Evolutionary conservation across 2,888 invertebrate genomes (phyloP).

Genomic region (Brachypterus glaber): DNA sequence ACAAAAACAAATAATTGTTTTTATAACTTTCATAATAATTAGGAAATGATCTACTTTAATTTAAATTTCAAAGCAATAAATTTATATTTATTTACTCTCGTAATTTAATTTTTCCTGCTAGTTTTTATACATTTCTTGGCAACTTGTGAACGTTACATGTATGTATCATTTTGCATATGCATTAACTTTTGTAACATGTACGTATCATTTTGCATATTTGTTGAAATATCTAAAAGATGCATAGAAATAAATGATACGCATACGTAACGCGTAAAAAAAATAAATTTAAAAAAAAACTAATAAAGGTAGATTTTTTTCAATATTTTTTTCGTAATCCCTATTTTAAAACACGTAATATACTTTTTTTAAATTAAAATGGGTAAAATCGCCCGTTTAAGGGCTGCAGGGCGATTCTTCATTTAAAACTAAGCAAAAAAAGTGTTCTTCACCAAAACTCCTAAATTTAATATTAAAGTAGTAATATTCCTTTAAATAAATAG

Average conservation of each 20-base stretch:
- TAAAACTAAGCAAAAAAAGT: no score
- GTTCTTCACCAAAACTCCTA: no score
- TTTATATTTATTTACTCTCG: not conserved
- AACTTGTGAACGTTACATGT: not conserved
- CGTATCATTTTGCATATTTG: not conserved
- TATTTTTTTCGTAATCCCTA: not conserved
- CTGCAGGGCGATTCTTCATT: no score
- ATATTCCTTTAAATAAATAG: no score
- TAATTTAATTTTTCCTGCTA: not conserved
- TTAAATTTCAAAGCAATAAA: no score
- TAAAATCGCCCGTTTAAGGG: no score
- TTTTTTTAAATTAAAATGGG: no score
- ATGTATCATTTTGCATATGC: not conserved
- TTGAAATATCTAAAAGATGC: not conserved
- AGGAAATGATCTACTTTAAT: not conserved
- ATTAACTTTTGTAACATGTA: not conserved
- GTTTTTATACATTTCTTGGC: not conserved
- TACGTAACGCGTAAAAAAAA: not conserved
- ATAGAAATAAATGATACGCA: no score
- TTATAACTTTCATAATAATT: slow-evolving; percentile 3
- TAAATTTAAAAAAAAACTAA: not conserved
- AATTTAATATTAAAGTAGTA: no score
- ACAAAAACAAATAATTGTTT: slow-evolving; percentile 15
- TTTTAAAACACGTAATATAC: not conserved
- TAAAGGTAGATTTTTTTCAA: not conserved